A percentile compares a stretch with the other conserved stretches of the same genome.
These are phyloP conservation scores for Euphydryas editha DNA, from an alignment of 2,888 invertebrate genomes.

Conservation along the genomic window DNA sequence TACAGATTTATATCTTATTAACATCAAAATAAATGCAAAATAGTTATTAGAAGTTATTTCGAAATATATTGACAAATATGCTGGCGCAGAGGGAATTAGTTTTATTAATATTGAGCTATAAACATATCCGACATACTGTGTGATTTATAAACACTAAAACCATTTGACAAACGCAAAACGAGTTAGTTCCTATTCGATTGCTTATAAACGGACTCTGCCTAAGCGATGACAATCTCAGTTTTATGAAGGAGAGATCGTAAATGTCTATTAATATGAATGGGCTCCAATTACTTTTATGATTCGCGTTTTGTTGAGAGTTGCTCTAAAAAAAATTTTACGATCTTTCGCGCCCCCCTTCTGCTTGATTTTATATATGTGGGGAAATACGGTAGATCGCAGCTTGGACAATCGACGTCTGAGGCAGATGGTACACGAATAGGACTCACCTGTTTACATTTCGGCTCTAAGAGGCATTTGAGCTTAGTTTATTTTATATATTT, in stretches of 20 bases:
- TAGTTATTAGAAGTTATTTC: conserved; percentile 3
- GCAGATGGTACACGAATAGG: conserved; percentile 67
- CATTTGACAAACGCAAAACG: conserved; percentile 68
- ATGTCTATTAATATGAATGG: conserved; percentile 84
- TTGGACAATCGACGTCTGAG: conserved; percentile 59
- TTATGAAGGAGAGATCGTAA: conserved; percentile 80
- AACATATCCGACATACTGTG: conserved; percentile 58
- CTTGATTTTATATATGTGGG: conserved; percentile 64
- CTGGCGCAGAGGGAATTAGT: not conserved
- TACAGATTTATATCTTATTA: conserved; percentile 14
- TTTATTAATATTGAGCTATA: conserved; percentile 32
- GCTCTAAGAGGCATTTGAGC: conserved; percentile 8
- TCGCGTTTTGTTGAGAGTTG: conserved; percentile 79
- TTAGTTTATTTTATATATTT: not conserved
- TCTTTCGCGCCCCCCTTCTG: conserved; percentile 68
- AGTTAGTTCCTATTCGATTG: conserved; percentile 67
- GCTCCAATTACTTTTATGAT: conserved; percentile 83
- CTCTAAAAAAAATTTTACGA: conserved; percentile 81
- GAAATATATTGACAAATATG: not conserved
- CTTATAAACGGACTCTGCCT: conserved; percentile 64
- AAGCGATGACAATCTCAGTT: conserved; percentile 82
- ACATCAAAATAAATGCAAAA: conserved; percentile 2
- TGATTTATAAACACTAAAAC: conserved; percentile 70
- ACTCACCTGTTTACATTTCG: conserved; percentile 45
- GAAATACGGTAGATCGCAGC: conserved; percentile 43